These are phyloP conservation scores for Bilobella aurantiaca DNA, from an alignment of 1,140 invertebrate species.

Conservation along the genomic window DNA sequence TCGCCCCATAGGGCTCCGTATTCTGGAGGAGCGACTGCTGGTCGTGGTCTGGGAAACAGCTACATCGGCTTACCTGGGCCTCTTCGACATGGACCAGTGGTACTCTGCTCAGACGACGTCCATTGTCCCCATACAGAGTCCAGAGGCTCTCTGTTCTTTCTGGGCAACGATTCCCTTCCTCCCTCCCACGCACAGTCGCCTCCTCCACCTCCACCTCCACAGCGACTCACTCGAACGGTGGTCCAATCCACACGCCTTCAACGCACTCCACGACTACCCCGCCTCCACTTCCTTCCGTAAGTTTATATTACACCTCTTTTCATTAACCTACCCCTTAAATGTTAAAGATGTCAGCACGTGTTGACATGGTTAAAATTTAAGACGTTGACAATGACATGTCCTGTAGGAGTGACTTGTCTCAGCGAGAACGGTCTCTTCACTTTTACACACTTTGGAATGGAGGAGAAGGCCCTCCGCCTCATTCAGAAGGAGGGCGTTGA, in stretches of 20 bases:
- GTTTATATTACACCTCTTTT: conserved; percentile 30
- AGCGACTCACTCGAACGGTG: conserved; percentile 44
- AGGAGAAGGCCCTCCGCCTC: conserved; percentile 30
- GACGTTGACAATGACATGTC: background rate
- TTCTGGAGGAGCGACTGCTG: background rate
- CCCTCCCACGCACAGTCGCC: conserved; percentile 34
- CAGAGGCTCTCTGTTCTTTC: conserved; percentile 36
- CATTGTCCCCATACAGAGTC: conserved; percentile 34
- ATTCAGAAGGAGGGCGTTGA: conserved; percentile 22
- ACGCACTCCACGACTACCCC: conserved; percentile 65
- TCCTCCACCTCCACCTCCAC: conserved; percentile 40
- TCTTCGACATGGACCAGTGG: conserved; percentile 92
- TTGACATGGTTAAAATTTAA: too few species aligned
- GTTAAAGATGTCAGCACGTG: too few species aligned
- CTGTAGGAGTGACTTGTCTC: conserved; percentile 21
- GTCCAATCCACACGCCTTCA: conserved; percentile 28
- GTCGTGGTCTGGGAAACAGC: conserved; percentile 26
- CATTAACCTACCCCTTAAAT: too few species aligned
- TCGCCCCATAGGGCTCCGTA: conserved; percentile 29
- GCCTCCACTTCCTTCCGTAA: conserved; percentile 65
- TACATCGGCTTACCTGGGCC: conserved; percentile 26
- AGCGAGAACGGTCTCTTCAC: conserved; percentile 11
- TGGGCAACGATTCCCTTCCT: conserved; percentile 30
- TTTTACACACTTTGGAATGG: conserved; percentile 30
- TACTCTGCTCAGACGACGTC: conserved; percentile 86